Evolutionary conservation across 2,797 vertebrate genomes (phyloP).

Genomic region (Monodelphis domestica): DNA sequence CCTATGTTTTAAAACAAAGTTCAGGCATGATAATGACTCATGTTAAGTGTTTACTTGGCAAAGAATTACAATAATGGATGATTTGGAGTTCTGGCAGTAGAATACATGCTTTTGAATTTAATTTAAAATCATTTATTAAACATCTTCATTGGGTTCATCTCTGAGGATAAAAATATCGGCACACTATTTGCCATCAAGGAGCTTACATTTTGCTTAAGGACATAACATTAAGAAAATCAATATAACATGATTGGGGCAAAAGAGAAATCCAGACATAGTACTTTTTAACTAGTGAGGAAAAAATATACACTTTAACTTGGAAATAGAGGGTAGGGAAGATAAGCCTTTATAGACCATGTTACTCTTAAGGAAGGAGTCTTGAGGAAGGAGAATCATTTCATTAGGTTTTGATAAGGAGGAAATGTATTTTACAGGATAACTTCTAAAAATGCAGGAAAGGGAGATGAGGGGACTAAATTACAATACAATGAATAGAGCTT

Average conservation of each 20-base stretch:
- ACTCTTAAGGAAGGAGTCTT: neutral
- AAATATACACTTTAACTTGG: neutral
- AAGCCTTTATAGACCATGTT: neutral
- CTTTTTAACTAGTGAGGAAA: neutral
- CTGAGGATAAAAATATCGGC: neutral
- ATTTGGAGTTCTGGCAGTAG: neutral
- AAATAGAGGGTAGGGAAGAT: too few species aligned
- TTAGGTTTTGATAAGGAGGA: neutral
- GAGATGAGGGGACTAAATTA: neutral
- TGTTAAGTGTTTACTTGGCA: neutral
- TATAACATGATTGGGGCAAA: neutral
- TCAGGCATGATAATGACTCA: slow-evolving; percentile 35
- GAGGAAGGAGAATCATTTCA: neutral
- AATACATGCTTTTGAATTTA: neutral
- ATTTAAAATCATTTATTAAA: neutral
- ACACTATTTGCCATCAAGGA: neutral
- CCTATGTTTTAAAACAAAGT: neutral
- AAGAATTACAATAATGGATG: neutral
- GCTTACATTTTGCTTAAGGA: neutral
- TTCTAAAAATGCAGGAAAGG: neutral
- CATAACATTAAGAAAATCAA: neutral
- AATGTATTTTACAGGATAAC: neutral
- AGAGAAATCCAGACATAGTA: neutral
- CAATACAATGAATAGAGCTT: neutral
- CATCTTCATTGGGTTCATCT: neutral